A percentile compares a stretch with the other conserved stretches of the same genome.
phyloP scores from a whole-genome alignment of 2,113 vertebrate species.

The Toxotes jaculatrix region DNA sequence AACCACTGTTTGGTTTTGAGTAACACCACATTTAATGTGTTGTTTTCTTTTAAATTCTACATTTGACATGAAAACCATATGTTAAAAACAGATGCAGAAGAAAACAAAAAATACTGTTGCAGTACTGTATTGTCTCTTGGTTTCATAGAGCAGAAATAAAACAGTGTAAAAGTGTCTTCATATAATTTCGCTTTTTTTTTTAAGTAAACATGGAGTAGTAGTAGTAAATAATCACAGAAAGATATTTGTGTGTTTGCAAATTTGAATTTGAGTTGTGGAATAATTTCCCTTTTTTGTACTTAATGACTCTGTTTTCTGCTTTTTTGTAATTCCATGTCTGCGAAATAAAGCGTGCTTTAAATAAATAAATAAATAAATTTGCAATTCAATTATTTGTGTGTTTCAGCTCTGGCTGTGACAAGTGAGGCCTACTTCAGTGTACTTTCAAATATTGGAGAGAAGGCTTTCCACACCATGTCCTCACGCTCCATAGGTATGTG shows the following conservation, averaged over 20 bases:
- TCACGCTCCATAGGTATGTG: conserved; percentile 88
- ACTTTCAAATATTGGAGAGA: conserved; percentile 92
- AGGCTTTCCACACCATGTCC: conserved; percentile 87
- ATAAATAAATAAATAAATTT: not conserved
- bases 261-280: too few relatives aligned
- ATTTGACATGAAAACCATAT: too few relatives aligned
- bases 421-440: conserved; percentile 93
- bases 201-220: too few relatives aligned
- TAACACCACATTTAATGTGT: not conserved
- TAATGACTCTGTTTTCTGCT: not conserved
- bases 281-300: not conserved
- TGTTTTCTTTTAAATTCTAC: not conserved
- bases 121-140: too few relatives aligned
- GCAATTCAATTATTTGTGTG: conserved; percentile 37
- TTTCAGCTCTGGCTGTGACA: conserved; percentile 86
- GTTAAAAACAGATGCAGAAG: too few relatives aligned
- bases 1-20: not conserved
- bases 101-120: too few relatives aligned
- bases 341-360: not conserved
- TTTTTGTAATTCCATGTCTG: not conserved
- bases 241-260: too few relatives aligned
- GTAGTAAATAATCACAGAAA: too few relatives aligned
- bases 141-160: too few relatives aligned
- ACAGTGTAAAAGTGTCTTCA: too few relatives aligned
- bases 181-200: too few relatives aligned